Evolutionary conservation across 2,888 invertebrate species (phyloP), one percentile per base, ranked within the genome.

Genomic region (Hydropsyche betteni): DNA sequence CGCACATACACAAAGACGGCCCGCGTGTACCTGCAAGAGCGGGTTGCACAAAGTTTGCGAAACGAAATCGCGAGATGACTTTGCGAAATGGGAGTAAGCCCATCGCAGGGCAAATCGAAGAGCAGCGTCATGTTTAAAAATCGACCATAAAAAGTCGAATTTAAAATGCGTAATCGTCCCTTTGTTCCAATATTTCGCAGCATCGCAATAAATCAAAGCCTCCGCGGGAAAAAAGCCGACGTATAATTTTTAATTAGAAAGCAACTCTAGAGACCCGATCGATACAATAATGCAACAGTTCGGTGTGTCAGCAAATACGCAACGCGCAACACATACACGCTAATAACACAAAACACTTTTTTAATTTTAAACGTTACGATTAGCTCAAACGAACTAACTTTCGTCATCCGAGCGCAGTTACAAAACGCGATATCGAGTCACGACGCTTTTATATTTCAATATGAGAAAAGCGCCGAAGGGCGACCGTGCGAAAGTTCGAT

Each of bases 31-130:
- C 8, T 8, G 24, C 24, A 24, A 24, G 8, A 8, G 8, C 8
- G 69, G 38, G 16, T 44, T 34, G 14, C 69, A 69, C 44, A 51
- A 14, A 6, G 36, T 53, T 70, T 70, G 70, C 70, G 53, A 70
- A 70, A 70, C 52, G 33, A 36, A 53, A 70, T 70, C 53, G 53
- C 70, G 53, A 70, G 52, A 70, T 53, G 70, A 53, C 53, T 69
- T 24, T 51, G 69, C 69, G 69, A 69, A 69, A 69, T 51, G 69
- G 69, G 69, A 50, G 55, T 24, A 51, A 69, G 38, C 51, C 51
- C 69, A 69, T 50, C 69, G 14, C n/a, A 38, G 38, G 50, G 44
- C 69, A 69, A 16, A 38, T 10, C 10, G 34, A 16, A 12, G 16
- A 10, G 1, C 36, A 6, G 64, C 34, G 68, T 74, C 58, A 71